These are phyloP conservation scores for Pristionchus pacificus DNA, from an alignment of 1,140 invertebrate genomes.

Conservation along the genomic window DNA sequence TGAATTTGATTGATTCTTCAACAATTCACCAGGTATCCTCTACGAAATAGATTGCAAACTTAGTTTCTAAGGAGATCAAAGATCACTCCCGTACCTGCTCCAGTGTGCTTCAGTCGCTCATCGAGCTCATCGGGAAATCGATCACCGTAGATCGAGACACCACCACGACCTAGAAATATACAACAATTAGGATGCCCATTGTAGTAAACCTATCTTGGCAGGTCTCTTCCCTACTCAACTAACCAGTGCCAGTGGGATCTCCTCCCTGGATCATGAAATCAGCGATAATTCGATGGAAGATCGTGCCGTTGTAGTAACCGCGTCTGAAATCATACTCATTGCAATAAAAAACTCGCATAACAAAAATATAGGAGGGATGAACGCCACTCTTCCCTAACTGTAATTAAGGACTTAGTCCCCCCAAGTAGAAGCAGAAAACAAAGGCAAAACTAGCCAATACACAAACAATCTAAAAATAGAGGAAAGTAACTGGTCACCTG, in stretches of 20 bases:
- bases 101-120: conserved; percentile 87
- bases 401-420: too few relatives aligned
- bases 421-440: too few relatives aligned
- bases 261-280: conserved; percentile 93
- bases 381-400: too few relatives aligned
- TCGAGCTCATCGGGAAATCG: conserved; percentile 93
- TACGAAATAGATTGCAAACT: too few relatives aligned
- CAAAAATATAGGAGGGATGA: too few relatives aligned
- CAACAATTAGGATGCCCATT: conserved; percentile 5
- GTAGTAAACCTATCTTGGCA: not conserved
- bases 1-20: too few relatives aligned
- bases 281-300: conserved; percentile 89
- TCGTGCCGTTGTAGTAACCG: conserved; percentile 91
- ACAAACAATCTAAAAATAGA: too few relatives aligned
- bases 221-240: conserved; percentile 4
- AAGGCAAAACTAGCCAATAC: too few relatives aligned
- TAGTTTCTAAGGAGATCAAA: too few relatives aligned
- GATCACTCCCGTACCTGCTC: conserved; percentile 74
- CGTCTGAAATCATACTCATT: too few relatives aligned
- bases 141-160: conserved; percentile 90
- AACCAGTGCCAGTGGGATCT: conserved; percentile 83
- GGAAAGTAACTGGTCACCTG: conserved; percentile 33
- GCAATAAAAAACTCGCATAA: too few relatives aligned
- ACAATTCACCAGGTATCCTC: too few relatives aligned
- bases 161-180: conserved; percentile 78